phyloP scores from a whole-genome alignment of 2,113 vertebrate species.

The Brachyhypopomus gauderio region DNA sequence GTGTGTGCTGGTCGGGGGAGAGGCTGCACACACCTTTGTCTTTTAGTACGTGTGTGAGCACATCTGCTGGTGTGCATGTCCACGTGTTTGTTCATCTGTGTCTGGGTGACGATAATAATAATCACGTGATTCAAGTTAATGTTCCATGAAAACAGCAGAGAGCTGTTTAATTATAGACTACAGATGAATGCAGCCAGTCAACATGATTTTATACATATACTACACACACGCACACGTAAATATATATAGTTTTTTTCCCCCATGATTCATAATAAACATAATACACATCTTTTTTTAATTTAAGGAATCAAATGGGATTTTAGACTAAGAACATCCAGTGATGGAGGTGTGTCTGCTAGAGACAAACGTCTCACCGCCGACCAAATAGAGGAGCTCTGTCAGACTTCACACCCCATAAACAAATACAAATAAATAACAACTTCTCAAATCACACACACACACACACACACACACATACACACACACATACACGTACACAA shows the following conservation, averaged over 20 bases:
- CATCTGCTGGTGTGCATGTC: slow-evolving; percentile 57
- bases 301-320: slow-evolving; percentile 54
- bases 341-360: not conserved
- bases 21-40: slow-evolving; percentile 50
- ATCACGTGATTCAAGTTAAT: slow-evolving; percentile 91
- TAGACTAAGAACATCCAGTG: slow-evolving; percentile 49
- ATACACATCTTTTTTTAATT: slow-evolving; percentile 56
- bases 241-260: not conserved
- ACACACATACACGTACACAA: not conserved
- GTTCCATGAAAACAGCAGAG: slow-evolving; percentile 97
- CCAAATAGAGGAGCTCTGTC: slow-evolving; percentile 27
- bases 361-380: no score
- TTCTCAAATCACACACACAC: slow-evolving; percentile 10
- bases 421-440: slow-evolving; percentile 33
- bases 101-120: slow-evolving; percentile 77
- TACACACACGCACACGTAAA: slow-evolving; percentile 69
- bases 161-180: slow-evolving; percentile 93
- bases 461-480: not conserved
- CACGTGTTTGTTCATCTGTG: slow-evolving; percentile 67
- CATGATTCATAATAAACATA: slow-evolving; percentile 29
- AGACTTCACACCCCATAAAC: slow-evolving; percentile 11
- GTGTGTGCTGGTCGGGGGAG: slow-evolving; percentile 48
- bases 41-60: slow-evolving; percentile 61
- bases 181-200: slow-evolving; percentile 77
- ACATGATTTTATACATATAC: slow-evolving; percentile 68